Percentiles rank a stretch among this genome's conserved stretches.
These are phyloP conservation scores for Ceriagrion tenellum DNA, from an alignment of 2,888 invertebrate species.

Conservation along the genomic window DNA sequence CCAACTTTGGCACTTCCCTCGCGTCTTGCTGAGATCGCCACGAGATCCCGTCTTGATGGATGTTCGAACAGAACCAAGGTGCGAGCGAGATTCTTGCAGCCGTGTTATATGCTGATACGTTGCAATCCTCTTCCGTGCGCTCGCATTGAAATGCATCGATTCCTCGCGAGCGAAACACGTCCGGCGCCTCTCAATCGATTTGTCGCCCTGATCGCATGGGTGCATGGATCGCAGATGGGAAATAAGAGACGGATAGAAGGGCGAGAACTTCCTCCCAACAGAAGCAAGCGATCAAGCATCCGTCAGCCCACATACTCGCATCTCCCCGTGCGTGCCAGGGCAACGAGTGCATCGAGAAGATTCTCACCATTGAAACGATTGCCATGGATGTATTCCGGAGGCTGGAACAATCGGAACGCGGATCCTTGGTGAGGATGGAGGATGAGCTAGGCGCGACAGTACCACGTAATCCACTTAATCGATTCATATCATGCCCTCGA, in stretches of 20 bases:
- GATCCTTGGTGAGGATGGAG: neutral
- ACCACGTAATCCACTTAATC: too few relatives aligned
- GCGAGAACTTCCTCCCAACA: too few relatives aligned
- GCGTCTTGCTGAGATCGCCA: neutral
- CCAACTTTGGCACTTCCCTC: neutral
- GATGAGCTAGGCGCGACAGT: neutral
- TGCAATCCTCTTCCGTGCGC: neutral
- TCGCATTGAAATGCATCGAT: neutral
- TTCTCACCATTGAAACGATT: neutral
- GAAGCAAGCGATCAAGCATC: neutral
- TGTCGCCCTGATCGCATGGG: neutral
- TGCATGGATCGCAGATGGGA: neutral
- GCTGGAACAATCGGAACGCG: neutral
- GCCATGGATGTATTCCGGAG: neutral
- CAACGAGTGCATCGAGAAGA: neutral
- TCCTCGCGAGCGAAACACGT: neutral
- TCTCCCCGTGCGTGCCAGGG: neutral
- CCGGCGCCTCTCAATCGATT: neutral
- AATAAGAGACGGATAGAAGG: too few relatives aligned
- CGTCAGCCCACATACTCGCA: neutral
- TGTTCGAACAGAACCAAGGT: neutral
- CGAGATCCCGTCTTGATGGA: neutral
- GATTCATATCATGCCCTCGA: too few relatives aligned
- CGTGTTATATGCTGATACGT: neutral
- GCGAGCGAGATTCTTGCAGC: neutral